Base-by-base conservation (phyloP, 1,140 invertebrate species). In the Eulimnadia texana region DNA sequence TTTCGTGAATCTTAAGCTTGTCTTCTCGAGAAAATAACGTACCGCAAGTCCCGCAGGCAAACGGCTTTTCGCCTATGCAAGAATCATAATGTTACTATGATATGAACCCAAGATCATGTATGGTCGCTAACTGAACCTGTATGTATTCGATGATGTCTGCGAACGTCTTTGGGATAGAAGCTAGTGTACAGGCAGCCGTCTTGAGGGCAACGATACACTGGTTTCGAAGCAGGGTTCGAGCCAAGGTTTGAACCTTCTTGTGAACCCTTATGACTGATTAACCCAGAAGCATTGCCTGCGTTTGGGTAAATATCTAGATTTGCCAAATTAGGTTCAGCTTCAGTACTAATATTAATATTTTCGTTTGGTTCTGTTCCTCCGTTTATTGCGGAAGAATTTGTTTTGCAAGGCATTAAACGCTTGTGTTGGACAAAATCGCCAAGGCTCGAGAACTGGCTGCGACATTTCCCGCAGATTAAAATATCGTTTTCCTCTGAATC, bases 61-160 rank as follows among this genome's bases (percentile, higher is more conserved):
- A 66, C 10, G 66, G 66, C 42, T 67, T 65, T 58, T 68, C 67
- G 0, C 68, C 68, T 42, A 42, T 6, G 6, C 10, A 28, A n/a
- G 6, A 13, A 58, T 42, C 33, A 42, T 16, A 42, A 42, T 42
- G 33, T n/a, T n/a, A n/a, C n/a, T n/a, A n/a, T n/a, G n/a, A n/a
- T n/a, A n/a, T n/a, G n/a, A n/a, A n/a, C n/a, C n/a, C n/a, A n/a
- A n/a, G n/a, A n/a, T n/a, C n/a, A n/a, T n/a, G n/a, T n/a, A n/a
- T n/a, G n/a, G n/a, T n/a, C n/a, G n/a, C n/a, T n/a, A n/a, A n/a
- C n/a, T n/a, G 6, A 42, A 42, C 33, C 33, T 42, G 72, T 72
- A 59, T 73, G 72, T 52, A 64, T 69, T 53, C 71, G 66, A 58
- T 67, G 69, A 57, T 74, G 72, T 19, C 72, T 61, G 16, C 65